Percentiles rank a stretch among this genome's conserved stretches.
Conservation (phyloP, 64 coral and sea anemone genomes). For the Exaiptasia diaphana region DNA sequence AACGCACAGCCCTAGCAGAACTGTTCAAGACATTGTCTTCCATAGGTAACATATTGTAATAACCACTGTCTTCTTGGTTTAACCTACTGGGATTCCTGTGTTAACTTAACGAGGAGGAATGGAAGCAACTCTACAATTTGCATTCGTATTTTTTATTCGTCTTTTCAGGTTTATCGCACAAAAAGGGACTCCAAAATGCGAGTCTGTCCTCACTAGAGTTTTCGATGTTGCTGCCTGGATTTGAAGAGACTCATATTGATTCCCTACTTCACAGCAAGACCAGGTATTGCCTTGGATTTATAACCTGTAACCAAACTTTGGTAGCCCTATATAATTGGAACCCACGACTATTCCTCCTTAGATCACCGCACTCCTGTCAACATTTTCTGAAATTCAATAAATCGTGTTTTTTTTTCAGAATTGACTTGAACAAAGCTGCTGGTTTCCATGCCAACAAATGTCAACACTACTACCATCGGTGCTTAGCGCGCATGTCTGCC, state of each 20-base stretch:
- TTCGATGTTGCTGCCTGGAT: slow-evolving; percentile 56
- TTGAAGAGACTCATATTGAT: slow-evolving; percentile 67
- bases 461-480: slow-evolving; percentile 68
- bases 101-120: too few species aligned
- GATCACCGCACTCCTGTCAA: too few species aligned
- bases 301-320: too few species aligned
- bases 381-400: too few species aligned
- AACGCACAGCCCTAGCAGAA: slow-evolving; percentile 79
- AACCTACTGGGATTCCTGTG: too few species aligned
- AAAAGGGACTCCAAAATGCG: slow-evolving; percentile 64
- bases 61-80: neutral
- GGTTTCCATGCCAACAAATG: slow-evolving; percentile 36
- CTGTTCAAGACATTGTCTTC: slow-evolving; percentile 82
- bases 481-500: slow-evolving; percentile 46
- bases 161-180: slow-evolving; percentile 79
- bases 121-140: too few species aligned
- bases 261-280: too few species aligned
- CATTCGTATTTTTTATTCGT: neutral
- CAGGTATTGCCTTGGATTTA: too few species aligned
- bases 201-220: slow-evolving; percentile 43
- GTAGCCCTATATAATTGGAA: too few species aligned
- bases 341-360: too few species aligned
- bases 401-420: slow-evolving; percentile 19
- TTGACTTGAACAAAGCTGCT: slow-evolving; percentile 18
- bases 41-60: slow-evolving; percentile 61